Percentiles rank a stretch among this genome's conserved stretches.
Conservation (phyloP, 2,888 invertebrate genomes). For the Sarcophaga subvicina region DNA sequence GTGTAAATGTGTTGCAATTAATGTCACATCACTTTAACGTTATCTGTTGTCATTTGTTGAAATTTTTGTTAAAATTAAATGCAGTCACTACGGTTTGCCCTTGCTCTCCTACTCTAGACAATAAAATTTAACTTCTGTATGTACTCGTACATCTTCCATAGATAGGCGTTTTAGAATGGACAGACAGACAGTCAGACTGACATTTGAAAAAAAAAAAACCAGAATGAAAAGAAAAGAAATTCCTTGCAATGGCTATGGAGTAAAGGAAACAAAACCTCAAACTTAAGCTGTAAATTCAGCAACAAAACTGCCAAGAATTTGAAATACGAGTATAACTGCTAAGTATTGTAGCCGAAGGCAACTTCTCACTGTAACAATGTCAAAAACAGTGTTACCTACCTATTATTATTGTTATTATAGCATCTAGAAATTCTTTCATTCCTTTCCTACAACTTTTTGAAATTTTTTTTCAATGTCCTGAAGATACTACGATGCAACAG, state of each 20-base stretch:
- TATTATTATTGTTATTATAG: not conserved
- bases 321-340: slow-evolving; percentile 8
- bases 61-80: slow-evolving; percentile 69
- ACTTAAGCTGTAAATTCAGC: slow-evolving; percentile 33
- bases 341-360: slow-evolving; percentile 7
- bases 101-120: slow-evolving; percentile 18
- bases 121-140: not conserved
- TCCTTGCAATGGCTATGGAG: not conserved
- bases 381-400: slow-evolving; percentile 50
- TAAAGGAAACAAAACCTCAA: not conserved
- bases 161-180: not conserved
- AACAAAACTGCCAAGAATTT: slow-evolving; percentile 1
- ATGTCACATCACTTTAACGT: slow-evolving; percentile 70
- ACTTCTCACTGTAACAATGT: slow-evolving; percentile 44
- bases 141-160: not conserved
- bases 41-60: slow-evolving; percentile 68
- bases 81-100: slow-evolving; percentile 41
- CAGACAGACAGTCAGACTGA: not conserved
- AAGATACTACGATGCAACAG: not conserved
- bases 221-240: too few species aligned
- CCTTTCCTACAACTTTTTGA: not conserved
- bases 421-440: not conserved
- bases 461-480: slow-evolving; percentile 1
- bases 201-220: not conserved
- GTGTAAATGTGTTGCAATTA: slow-evolving; percentile 69